Evolutionary conservation across 2,888 invertebrate species (phyloP).

Genomic region (Polyommatus icarus): DNA sequence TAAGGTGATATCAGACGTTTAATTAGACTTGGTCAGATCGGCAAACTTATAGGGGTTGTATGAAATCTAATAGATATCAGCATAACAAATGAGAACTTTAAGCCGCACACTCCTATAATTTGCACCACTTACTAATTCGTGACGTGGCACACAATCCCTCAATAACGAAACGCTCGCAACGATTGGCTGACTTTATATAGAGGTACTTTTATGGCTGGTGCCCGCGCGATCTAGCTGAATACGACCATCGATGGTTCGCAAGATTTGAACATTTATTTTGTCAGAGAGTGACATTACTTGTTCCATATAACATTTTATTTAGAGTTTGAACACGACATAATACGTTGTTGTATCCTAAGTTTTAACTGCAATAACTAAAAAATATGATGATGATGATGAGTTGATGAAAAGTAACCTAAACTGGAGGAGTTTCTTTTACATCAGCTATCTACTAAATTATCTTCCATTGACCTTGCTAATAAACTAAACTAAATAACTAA

Average conservation of each 20-base stretch:
- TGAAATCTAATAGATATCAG: background rate
- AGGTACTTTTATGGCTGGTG: conserved; percentile 54
- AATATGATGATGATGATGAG: too few relatives aligned
- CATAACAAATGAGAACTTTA: background rate
- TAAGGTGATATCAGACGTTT: too few relatives aligned
- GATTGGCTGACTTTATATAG: conserved; percentile 50
- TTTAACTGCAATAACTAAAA: background rate
- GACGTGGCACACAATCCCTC: conserved; percentile 73
- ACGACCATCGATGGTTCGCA: background rate
- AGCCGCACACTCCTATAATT: conserved; percentile 42
- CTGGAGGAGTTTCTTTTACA: too few relatives aligned
- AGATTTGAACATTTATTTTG: conserved; percentile 29
- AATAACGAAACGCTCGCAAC: conserved; percentile 63
- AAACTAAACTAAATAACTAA: too few relatives aligned
- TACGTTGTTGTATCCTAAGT: background rate
- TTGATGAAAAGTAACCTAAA: too few relatives aligned
- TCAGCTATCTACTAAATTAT: too few relatives aligned
- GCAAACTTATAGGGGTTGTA: too few relatives aligned
- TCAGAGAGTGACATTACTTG: background rate
- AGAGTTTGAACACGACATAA: background rate
- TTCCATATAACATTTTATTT: background rate
- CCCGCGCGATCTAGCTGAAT: conserved; percentile 53
- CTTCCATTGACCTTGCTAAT: too few relatives aligned
- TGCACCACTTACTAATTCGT: conserved; percentile 47
- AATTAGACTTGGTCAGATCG: too few relatives aligned